Base-by-base conservation (phyloP, 2,797 vertebrate genomes). In the Cygnus olor region DNA sequence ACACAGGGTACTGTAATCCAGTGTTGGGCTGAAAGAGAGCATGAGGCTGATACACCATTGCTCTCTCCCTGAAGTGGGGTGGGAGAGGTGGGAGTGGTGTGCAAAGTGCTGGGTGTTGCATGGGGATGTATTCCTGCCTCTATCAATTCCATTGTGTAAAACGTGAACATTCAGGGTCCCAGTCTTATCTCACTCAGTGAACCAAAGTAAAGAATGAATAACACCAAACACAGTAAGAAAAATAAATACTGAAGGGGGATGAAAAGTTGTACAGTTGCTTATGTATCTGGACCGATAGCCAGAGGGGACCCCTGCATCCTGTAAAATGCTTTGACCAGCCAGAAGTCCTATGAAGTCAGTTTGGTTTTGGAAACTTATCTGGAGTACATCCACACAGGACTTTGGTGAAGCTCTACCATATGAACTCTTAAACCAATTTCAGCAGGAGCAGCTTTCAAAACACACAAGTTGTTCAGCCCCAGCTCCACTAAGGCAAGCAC, bases 91-190 rank as follows among this genome's bases (percentile, higher is more conserved):
- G n/a, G 10, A 74, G 21, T 14, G 32, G 5, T 80, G 42, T 57
- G 40, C 15, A 5, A 61, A 0, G 0, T 42, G 40, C 49, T 27
- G 22, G 60, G 34, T 5, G 27, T 20, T 40, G 22, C 1, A 0
- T n/a, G 38, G 21, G 14, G 3, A 7, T 80, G 30, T 24, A 9
- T 27, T 17, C 6, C n/a, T 88, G 44, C 53, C 53, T 61, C 40
- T 25, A 18, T 22, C 18, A 11, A 56, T 56, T 56, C 20, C 30
- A 1, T 24, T 9, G 10, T 66, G 71, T 14, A 22, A 44, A 68
- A 36, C 8, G 1, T 25, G 44, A 32, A 32, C 9, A 20, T 38
- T 82, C 44, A 61, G 32, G 40, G 18, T 69, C 17, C 11, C n/a
- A 45, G 30, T 18, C 36, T 9, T 60, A 5, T 28, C 65, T 80